These are phyloP conservation scores for Hirtodrosophila duncani DNA, from an alignment of 2,888 invertebrate genomes.

Conservation along the genomic window DNA sequence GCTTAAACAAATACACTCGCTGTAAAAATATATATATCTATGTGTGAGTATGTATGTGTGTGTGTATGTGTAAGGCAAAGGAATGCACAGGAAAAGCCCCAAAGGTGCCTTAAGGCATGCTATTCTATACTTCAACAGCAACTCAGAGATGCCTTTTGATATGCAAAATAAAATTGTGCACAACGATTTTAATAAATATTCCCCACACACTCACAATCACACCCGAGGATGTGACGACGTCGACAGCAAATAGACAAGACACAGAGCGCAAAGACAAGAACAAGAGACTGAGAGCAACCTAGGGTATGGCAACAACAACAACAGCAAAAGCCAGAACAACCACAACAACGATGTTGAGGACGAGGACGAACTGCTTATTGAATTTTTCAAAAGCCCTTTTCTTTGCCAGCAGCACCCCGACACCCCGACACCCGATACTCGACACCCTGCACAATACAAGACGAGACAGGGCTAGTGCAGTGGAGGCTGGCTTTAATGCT, in stretches of 20 bases:
- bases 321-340: slow-evolving; percentile 15
- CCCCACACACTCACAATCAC: slow-evolving; percentile 36
- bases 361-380: slow-evolving; percentile 55
- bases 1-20: slow-evolving; percentile 35
- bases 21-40: slow-evolving; percentile 3
- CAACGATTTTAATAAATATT: slow-evolving; percentile 72
- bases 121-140: slow-evolving; percentile 16
- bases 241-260: slow-evolving; percentile 22
- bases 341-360: slow-evolving; percentile 18
- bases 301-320: background rate
- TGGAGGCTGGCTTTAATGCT: slow-evolving; percentile 27
- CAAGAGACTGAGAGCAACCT: no score
- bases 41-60: background rate
- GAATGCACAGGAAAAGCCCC: slow-evolving; percentile 15
- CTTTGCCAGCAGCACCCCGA: background rate
- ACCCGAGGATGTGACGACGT: slow-evolving; percentile 10
- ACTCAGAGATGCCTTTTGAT: slow-evolving; percentile 57
- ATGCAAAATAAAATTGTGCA: slow-evolving; percentile 67
- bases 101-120: slow-evolving; percentile 30
- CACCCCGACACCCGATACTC: background rate
- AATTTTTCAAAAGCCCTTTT: slow-evolving; percentile 61
- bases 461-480: background rate
- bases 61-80: background rate
- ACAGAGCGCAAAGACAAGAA: slow-evolving; percentile 1
- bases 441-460: no score